Base-by-base conservation (phyloP, 2,113 vertebrate species). In the Mionectes macconnelli region DNA sequence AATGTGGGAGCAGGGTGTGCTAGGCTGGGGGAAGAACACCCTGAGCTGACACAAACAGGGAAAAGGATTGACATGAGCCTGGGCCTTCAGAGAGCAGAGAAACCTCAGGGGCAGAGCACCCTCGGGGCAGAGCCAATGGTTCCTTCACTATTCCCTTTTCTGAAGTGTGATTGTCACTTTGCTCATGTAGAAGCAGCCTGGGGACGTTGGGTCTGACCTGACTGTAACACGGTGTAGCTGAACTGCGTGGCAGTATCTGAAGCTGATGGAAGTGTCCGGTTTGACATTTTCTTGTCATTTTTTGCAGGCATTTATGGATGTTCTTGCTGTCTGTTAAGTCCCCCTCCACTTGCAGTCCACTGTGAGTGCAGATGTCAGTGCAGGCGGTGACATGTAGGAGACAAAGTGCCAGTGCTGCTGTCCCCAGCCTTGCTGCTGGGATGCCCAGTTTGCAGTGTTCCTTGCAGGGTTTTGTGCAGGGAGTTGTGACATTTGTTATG, bases 21-120 rank as follows among this genome's bases (percentile, higher is more conserved):
- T 47, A 63, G 44, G 62, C 44, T 80, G 67, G 40, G 67, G 24
- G 27, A 52, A 64, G 73, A 80, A 62, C 53, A 76, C 28, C 53
- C 76, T 31, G 31, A 57, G 42, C 67, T 90, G 89, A 17, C 39
- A 70, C 10, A 21, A n/a, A 30, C 35, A 4, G 42, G 77, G 30
- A 14, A 0, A 0, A 53, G 37, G 75, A 22, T 39, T 76, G 39
- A 18, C 14, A 8, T 3, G 37, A 68, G 42, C 12, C 20, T 4
- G 3, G 50, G 37, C 35, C 10, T 55, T n/a, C 88, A 45, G 49
- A 42, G 35, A 83, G n/a, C 56, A 73, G 69, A 49, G 55, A 3
- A 5, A 10, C 45, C 42, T 31, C 1, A 0, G 10, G 22, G 37
- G 4, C 56, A 80, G 28, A 84, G 31, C 31, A 1, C 30, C 45